phyloP scores from a whole-genome alignment of 37 sponge, comb jelly and placozoan species.

The Tethya wilhelma region DNA sequence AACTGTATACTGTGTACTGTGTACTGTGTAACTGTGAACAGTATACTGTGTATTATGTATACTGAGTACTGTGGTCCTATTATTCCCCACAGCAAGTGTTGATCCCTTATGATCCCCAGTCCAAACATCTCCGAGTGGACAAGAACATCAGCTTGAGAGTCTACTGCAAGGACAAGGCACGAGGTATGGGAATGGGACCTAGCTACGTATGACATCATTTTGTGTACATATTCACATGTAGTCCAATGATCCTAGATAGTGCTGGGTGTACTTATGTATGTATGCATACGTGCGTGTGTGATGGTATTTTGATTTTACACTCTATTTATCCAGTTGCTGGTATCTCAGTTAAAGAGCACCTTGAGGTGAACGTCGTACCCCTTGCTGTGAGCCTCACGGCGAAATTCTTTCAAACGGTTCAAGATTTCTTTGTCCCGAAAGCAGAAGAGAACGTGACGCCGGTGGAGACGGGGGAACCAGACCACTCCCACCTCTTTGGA shows the following conservation, averaged over 20 bases:
- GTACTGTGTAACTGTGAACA: no score
- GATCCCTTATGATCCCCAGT: conserved; percentile 70
- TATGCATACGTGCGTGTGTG: no score
- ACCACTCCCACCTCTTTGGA: conserved; percentile 67
- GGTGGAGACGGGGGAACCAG: conserved; percentile 31
- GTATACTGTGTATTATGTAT: conserved; percentile 6
- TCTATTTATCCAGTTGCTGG: conserved; percentile 80
- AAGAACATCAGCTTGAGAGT: conserved; percentile 75
- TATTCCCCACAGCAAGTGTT: conserved; percentile 75
- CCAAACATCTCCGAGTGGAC: conserved; percentile 69
- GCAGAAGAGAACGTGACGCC: conserved; percentile 20
- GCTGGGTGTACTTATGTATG: no score
- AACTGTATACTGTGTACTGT: no score
- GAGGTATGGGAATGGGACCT: conserved; percentile 32
- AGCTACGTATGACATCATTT: not conserved
- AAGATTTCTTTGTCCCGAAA: conserved; percentile 91
- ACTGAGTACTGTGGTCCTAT: no score
- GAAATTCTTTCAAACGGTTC: conserved; percentile 81
- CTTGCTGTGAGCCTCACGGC: conserved; percentile 84
- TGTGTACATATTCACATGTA: not conserved
- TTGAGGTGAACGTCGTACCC: conserved; percentile 94
- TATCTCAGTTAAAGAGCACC: conserved; percentile 91
- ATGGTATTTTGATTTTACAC: no score
- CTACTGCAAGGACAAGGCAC: conserved; percentile 76
- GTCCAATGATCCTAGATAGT: no score